A percentile compares a stretch with the other conserved stretches of the same genome.
Evolutionary conservation across 1,140 invertebrate species (phyloP).

Genomic region (Trichomalopsis sarcophagae): DNA sequence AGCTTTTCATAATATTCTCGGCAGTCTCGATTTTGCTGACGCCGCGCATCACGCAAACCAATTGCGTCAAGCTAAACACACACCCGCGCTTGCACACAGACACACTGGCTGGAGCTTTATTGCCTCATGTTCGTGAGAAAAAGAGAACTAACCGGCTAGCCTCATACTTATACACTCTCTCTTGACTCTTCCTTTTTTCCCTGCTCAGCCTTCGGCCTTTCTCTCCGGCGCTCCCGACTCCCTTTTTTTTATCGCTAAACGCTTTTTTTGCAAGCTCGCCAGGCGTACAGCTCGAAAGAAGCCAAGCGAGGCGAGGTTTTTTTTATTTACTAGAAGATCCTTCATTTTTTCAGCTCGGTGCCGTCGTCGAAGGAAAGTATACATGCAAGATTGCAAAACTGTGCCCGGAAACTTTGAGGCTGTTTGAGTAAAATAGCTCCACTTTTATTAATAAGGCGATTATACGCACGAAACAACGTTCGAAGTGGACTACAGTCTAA

Average conservation of each 20-base stretch:
- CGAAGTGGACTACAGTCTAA: too few species aligned
- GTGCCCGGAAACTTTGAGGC: too few species aligned
- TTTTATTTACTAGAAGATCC: too few species aligned
- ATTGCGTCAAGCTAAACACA: not conserved
- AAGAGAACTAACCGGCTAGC: not conserved
- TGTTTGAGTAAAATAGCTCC: too few species aligned
- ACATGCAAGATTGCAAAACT: too few species aligned
- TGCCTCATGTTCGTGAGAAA: not conserved
- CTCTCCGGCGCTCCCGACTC: not conserved
- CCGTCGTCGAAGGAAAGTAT: too few species aligned
- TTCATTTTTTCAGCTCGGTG: too few species aligned
- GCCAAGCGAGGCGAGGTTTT: not conserved
- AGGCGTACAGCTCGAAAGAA: too few species aligned
- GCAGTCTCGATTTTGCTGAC: constrained; percentile 3
- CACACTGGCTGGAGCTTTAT: not conserved
- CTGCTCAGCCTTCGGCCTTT: not conserved
- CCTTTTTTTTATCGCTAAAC: not conserved
- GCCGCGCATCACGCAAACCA: too few species aligned
- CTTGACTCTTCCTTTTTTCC: not conserved
- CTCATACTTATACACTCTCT: not conserved
- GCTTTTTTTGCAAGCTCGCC: too few species aligned
- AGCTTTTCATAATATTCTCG: not conserved
- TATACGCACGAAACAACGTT: not conserved
- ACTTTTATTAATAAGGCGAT: constrained; percentile 17
- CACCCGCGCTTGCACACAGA: not conserved